phyloP scores from a whole-genome alignment of 1,140 invertebrate genomes.

The Drosophila athabasca region DNA sequence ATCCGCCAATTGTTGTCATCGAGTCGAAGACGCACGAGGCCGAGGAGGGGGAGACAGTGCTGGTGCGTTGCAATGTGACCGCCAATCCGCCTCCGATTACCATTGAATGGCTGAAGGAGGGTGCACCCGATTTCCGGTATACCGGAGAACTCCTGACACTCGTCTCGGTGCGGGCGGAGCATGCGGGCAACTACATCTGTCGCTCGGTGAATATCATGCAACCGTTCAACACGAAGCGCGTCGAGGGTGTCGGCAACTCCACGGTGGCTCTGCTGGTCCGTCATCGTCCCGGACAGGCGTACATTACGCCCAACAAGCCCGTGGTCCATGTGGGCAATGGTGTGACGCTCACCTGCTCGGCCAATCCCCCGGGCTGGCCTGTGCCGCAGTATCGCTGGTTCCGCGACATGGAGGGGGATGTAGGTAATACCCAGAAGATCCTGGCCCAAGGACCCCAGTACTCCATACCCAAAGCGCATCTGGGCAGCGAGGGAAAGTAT shows the following conservation, averaged over 20 bases:
- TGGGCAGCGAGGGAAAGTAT: constrained; percentile 93
- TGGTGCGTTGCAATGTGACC: constrained; percentile 93
- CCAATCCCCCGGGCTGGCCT: constrained; percentile 94
- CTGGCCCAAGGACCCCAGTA: constrained; percentile 91
- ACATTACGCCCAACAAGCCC: constrained; percentile 92
- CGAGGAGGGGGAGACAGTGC: constrained; percentile 92
- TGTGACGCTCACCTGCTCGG: constrained; percentile 93
- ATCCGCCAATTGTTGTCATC: constrained; percentile 91
- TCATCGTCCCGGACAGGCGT: constrained; percentile 92
- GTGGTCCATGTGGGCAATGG: constrained; percentile 92
- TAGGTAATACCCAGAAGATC: constrained; percentile 86
- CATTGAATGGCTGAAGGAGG: constrained; percentile 94
- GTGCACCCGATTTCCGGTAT: constrained; percentile 92
- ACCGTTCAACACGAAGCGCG: constrained; percentile 87
- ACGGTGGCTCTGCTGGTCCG: constrained; percentile 91
- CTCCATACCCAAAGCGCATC: constrained; percentile 92
- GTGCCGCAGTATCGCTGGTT: constrained; percentile 95
- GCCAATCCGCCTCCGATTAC: constrained; percentile 91
- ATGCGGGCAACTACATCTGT: constrained; percentile 94
- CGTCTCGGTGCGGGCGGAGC: constrained; percentile 90
- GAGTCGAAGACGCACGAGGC: constrained; percentile 91
- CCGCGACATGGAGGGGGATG: constrained; percentile 87
- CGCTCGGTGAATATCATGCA: constrained; percentile 92
- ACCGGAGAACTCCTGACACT: constrained; percentile 90
- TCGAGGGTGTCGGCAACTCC: constrained; percentile 89